Base-by-base conservation (phyloP, 2,888 invertebrate species). In the Rhagium mordax region DNA sequence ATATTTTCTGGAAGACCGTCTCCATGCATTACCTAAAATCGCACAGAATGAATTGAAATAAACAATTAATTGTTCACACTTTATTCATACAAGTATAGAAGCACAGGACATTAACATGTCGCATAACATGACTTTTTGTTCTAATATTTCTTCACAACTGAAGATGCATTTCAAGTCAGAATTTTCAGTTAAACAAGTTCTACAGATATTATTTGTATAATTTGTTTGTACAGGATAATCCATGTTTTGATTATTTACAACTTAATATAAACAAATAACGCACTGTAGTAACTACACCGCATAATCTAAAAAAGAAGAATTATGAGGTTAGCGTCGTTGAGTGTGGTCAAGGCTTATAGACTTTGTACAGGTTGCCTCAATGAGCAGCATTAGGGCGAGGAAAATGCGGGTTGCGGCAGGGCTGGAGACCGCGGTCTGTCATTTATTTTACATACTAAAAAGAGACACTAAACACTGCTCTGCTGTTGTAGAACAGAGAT, bases 1-100 rank as follows among this genome's bases (percentile, higher is more conserved):
- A 87, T 79, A 73, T 82, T 84, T 65, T 83, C 79, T 20, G 86
- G 86, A 72, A 86, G 76, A 10, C 84, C 85, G 79, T 87, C 86
- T 53, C 80, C 81, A 73, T 80, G 74, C 13, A 71, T 60, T 18
- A 86, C 76, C 86, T 86, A 70, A 82, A 77, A 33, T 57, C 18
- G 20, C 20, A 51, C 8, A 16, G 16, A 51, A 51, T 51, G 18
- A 51, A 7, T 20, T 6, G 3, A 51, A 51, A 51, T 51, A 33
- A 15, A 41, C 41, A 59, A 55, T 24, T 20, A n/a, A n/a, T n/a
- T n/a, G n/a, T n/a, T 57, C 18, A 21, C 27, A 29, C 51, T 8
- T 18, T 41, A 6, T 15, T 57, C 57, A 71, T 81, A 85, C 85
- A 78, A 79, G 74, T 55, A 85, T 71, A 70, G 83, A 78, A 41